A percentile compares a stretch with the other conserved stretches of the same genome.
Evolutionary conservation across 2,888 invertebrate genomes (phyloP).

Genomic region (Eubasilissa splendida): DNA sequence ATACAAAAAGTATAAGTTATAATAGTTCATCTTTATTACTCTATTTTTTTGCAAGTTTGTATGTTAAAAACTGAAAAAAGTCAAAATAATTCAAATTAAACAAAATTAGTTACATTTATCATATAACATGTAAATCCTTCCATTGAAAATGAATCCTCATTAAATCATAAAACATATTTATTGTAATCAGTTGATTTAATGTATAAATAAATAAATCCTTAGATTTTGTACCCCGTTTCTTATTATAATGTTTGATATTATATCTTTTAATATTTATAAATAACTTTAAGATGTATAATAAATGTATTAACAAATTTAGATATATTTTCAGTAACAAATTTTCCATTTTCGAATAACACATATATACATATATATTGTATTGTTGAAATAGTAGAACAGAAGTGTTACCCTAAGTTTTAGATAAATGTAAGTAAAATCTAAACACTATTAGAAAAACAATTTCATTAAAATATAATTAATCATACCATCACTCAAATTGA

Average conservation of each 20-base stretch:
- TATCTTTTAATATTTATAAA: constrained; percentile 2
- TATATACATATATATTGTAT: not conserved
- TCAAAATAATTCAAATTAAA: too few relatives aligned
- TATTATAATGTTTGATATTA: not conserved
- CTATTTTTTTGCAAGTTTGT: too few relatives aligned
- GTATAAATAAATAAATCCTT: not conserved
- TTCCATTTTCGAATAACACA: not conserved
- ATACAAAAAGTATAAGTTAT: too few relatives aligned
- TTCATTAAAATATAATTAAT: not conserved
- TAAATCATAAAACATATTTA: too few relatives aligned
- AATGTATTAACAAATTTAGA: not conserved
- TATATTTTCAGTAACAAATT: constrained; percentile 9
- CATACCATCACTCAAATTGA: not conserved
- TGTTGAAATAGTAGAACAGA: not conserved
- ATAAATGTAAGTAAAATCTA: not conserved
- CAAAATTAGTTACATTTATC: too few relatives aligned
- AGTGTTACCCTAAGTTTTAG: not conserved
- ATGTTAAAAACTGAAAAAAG: too few relatives aligned
- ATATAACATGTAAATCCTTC: too few relatives aligned
- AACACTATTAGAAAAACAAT: not conserved
- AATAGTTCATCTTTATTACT: too few relatives aligned
- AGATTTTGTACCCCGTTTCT: constrained; percentile 16
- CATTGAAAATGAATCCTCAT: too few relatives aligned
- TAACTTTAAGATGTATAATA: not conserved
- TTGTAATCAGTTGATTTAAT: too few relatives aligned